phyloP scores from a whole-genome alignment of 2,113 vertebrate genomes.

The Prietella phreatophila region DNA sequence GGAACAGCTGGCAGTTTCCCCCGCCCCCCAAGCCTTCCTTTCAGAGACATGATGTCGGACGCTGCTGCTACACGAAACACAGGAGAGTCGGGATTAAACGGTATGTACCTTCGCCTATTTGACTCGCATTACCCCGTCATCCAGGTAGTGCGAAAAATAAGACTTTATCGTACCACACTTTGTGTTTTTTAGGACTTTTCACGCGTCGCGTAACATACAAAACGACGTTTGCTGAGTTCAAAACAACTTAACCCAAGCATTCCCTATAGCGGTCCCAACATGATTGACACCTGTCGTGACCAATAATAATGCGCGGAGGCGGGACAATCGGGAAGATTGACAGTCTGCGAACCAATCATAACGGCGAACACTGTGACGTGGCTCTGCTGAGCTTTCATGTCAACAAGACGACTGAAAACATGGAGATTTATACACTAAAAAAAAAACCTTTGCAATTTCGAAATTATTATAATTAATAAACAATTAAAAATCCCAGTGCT shows the following conservation, averaged over 20 bases:
- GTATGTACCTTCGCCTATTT: constrained; percentile 48
- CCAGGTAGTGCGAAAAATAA: background rate
- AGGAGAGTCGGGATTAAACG: constrained; percentile 73
- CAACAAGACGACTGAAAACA: constrained; percentile 62
- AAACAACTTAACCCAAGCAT: background rate
- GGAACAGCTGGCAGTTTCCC: constrained; percentile 38
- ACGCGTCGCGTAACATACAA: background rate
- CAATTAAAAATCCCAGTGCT: background rate
- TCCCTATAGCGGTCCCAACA: background rate
- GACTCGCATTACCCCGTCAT: background rate
- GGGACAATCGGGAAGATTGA: constrained; percentile 44
- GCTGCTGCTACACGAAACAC: constrained; percentile 65
- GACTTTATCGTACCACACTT: fast-evolving
- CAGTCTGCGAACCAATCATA: constrained; percentile 53
- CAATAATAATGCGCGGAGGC: constrained; percentile 53
- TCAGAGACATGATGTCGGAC: constrained; percentile 68
- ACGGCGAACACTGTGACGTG: background rate
- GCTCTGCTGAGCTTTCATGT: constrained; percentile 49
- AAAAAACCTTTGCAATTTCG: background rate
- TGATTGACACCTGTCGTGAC: constrained; percentile 59
- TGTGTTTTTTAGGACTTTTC: constrained; percentile 14
- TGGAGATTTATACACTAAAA: background rate
- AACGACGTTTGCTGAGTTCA: constrained; percentile 29
- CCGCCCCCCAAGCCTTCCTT: constrained; percentile 42
- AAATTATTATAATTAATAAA: background rate